Evolutionary conservation across 2,888 invertebrate genomes (phyloP).

Genomic region (Andrena minutula): DNA sequence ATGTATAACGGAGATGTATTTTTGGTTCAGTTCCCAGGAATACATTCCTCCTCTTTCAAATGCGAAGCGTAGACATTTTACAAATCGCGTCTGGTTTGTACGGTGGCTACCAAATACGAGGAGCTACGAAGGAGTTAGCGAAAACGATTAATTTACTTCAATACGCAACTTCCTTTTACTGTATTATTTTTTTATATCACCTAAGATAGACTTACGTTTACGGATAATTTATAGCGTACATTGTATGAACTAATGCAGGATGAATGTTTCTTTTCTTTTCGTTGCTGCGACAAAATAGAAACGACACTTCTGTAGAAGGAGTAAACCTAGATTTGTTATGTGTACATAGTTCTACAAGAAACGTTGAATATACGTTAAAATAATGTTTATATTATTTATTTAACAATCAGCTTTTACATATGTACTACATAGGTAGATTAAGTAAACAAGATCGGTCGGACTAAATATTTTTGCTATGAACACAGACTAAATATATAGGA

Average conservation of each 20-base stretch:
- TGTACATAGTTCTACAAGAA: constrained; percentile 56
- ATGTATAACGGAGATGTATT: constrained; percentile 18
- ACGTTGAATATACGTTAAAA: constrained; percentile 62
- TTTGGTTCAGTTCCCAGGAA: constrained; percentile 21
- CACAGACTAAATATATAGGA: constrained; percentile 30
- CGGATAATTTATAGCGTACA: constrained; percentile 41
- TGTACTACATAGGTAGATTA: constrained; percentile 50
- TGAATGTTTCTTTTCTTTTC: constrained; percentile 18
- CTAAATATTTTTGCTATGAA: constrained; percentile 71
- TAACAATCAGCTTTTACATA: constrained; percentile 61
- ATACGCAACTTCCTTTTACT: constrained; percentile 54
- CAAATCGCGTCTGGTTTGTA: constrained; percentile 51
- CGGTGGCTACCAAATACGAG: constrained; percentile 41
- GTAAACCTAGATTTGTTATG: constrained; percentile 53
- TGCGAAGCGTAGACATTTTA: constrained; percentile 33
- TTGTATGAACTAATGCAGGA: constrained; percentile 30
- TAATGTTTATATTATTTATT: constrained; percentile 72
- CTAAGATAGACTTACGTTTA: constrained; percentile 34
- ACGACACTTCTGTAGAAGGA: constrained; percentile 21
- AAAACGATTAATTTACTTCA: constrained; percentile 48
- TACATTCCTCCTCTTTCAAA: constrained; percentile 32
- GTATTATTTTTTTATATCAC: constrained; percentile 50
- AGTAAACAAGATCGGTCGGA: constrained; percentile 45
- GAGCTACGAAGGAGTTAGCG: constrained; percentile 32
- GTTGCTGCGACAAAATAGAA: constrained; percentile 12